Percentiles rank a stretch among this genome's conserved stretches.
Evolutionary conservation across 2,113 vertebrate genomes (phyloP).

Genomic region (Crotophaga sulcirostris): DNA sequence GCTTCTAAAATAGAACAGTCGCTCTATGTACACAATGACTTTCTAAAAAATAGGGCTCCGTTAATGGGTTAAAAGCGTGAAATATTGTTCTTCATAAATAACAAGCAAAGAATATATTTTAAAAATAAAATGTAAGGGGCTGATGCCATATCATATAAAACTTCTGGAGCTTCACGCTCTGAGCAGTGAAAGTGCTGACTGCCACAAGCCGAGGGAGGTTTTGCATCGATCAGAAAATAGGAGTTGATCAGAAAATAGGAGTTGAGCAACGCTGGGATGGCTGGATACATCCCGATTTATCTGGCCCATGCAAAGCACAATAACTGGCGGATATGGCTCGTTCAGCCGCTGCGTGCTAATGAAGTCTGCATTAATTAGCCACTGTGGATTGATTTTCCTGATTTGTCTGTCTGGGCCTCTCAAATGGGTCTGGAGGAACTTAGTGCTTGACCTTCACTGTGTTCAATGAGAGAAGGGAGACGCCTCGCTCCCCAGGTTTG

Average conservation of each 20-base stretch:
- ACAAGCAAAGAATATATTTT: background rate
- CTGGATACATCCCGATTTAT: background rate
- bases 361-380: constrained; percentile 52
- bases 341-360: constrained; percentile 24
- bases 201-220: background rate
- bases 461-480: background rate
- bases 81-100: background rate
- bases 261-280: background rate
- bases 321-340: background rate
- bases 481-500: accelerated
- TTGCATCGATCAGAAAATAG: background rate
- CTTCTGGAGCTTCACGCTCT: background rate
- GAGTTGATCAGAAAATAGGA: background rate
- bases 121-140: background rate
- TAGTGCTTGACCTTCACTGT: background rate
- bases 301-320: background rate
- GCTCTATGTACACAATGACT: accelerated
- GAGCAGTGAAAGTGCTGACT: background rate
- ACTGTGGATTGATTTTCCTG: constrained; percentile 24
- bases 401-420: constrained; percentile 37
- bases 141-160: background rate
- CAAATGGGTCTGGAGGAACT: background rate
- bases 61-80: accelerated
- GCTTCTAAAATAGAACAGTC: background rate
- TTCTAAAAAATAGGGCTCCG: accelerated